phyloP scores from a whole-genome alignment of 2,888 invertebrate genomes.

The Tipula lateralis region DNA sequence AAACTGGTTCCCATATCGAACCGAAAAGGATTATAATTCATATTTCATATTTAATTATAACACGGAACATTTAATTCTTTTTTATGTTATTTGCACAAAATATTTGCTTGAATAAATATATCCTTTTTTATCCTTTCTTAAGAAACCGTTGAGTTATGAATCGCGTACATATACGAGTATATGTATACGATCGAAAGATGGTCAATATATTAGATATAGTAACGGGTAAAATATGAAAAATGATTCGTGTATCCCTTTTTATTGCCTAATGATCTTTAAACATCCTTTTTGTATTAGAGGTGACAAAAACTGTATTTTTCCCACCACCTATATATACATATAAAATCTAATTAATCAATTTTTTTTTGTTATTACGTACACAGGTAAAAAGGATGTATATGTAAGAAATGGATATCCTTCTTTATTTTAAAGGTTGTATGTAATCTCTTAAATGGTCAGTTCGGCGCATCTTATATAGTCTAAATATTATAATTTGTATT shows the following conservation, averaged over 20 bases:
- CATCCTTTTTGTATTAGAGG: background rate
- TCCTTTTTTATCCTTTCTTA: background rate
- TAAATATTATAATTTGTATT: conserved; percentile 30
- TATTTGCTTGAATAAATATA: background rate
- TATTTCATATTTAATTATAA: conserved; percentile 28
- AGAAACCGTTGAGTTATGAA: background rate
- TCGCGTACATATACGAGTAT: too few species aligned
- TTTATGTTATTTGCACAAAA: conserved; percentile 4
- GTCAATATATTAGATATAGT: background rate
- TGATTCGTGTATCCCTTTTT: background rate
- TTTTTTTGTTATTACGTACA: background rate
- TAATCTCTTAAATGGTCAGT: background rate
- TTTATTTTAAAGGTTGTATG: background rate
- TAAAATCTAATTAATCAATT: background rate
- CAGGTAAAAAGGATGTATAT: background rate
- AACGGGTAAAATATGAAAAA: background rate
- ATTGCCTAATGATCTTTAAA: conserved; percentile 24
- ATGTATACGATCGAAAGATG: background rate
- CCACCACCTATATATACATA: background rate
- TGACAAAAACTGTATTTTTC: conserved; percentile 1
- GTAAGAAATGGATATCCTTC: background rate
- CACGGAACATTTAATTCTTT: conserved; percentile 25
- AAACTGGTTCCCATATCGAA: background rate
- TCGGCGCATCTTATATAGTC: background rate
- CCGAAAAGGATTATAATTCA: background rate